These are phyloP conservation scores for Dolichallabes microphthalmus DNA, from an alignment of 2,113 vertebrate species.

Conservation along the genomic window DNA sequence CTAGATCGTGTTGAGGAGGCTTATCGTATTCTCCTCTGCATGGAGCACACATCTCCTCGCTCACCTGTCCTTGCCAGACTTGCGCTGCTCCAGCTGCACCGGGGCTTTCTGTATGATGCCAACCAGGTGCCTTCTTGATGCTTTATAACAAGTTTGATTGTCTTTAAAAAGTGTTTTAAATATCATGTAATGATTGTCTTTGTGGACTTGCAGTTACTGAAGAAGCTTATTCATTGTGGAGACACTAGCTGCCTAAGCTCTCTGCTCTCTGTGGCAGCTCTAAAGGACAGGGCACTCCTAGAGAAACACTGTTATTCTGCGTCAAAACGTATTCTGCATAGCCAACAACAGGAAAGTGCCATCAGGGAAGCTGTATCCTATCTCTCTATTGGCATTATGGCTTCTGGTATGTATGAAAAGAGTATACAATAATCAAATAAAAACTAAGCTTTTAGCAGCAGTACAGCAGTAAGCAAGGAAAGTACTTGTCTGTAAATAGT, in stretches of 20 bases:
- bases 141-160: not conserved
- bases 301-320: conserved; percentile 78
- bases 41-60: conserved; percentile 70
- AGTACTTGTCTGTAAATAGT: not conserved
- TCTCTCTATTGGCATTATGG: conserved; percentile 89
- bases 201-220: conserved; percentile 76
- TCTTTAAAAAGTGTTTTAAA: not conserved
- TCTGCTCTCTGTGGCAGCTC: conserved; percentile 77
- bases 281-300: conserved; percentile 76
- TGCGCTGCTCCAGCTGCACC: conserved; percentile 83
- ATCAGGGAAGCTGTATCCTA: conserved; percentile 84
- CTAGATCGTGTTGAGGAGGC: conserved; percentile 81
- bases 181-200: not conserved
- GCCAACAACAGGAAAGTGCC: conserved; percentile 57
- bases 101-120: conserved; percentile 82
- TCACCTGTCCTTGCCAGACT: conserved; percentile 82
- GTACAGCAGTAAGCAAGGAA: not conserved
- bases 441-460: not conserved
- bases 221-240: conserved; percentile 81
- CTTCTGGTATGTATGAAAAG: conserved; percentile 73
- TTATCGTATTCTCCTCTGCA: conserved; percentile 75
- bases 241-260: conserved; percentile 84
- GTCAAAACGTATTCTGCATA: conserved; percentile 77
- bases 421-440: not conserved
- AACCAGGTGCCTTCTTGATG: conserved; percentile 77